Evolutionary conservation across 2,888 invertebrate genomes (phyloP).

Genomic region (Cerceris ruficornis): DNA sequence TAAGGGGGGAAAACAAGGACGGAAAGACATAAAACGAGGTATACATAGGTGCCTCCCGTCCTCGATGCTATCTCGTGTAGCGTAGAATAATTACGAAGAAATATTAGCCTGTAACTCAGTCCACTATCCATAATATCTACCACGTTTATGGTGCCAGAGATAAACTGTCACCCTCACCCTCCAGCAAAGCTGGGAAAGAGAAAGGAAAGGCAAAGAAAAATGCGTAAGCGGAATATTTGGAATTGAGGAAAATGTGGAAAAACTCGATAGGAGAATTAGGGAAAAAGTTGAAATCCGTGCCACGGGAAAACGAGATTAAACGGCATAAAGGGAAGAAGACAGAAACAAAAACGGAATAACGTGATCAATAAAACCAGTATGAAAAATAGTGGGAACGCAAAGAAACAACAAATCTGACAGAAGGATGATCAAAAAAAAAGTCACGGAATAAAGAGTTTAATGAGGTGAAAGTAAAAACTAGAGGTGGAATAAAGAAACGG

Average conservation of each 20-base stretch:
- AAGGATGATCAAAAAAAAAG: neutral
- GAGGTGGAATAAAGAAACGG: no score
- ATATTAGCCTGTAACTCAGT: constrained; percentile 64
- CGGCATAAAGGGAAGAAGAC: neutral
- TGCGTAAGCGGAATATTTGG: neutral
- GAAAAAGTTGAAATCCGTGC: neutral
- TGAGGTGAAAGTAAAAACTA: no score
- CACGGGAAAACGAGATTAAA: neutral
- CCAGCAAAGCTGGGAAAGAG: constrained; percentile 14
- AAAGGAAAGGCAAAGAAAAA: neutral
- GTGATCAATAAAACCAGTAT: neutral
- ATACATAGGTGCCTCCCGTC: constrained; percentile 2
- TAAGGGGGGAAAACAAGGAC: neutral
- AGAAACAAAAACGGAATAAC: neutral
- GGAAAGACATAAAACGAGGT: neutral
- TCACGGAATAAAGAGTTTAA: no score
- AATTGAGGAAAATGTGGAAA: neutral
- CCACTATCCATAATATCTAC: constrained; percentile 60
- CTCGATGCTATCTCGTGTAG: constrained; percentile 36
- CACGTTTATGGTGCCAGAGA: constrained; percentile 57
- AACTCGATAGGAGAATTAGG: neutral
- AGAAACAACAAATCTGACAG: neutral
- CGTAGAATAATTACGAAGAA: constrained; percentile 65
- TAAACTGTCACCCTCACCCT: constrained; percentile 55
- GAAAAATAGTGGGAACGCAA: neutral